Base-by-base conservation (phyloP, 2,888 invertebrate genomes). In the Mellilla xanthometata region DNA sequence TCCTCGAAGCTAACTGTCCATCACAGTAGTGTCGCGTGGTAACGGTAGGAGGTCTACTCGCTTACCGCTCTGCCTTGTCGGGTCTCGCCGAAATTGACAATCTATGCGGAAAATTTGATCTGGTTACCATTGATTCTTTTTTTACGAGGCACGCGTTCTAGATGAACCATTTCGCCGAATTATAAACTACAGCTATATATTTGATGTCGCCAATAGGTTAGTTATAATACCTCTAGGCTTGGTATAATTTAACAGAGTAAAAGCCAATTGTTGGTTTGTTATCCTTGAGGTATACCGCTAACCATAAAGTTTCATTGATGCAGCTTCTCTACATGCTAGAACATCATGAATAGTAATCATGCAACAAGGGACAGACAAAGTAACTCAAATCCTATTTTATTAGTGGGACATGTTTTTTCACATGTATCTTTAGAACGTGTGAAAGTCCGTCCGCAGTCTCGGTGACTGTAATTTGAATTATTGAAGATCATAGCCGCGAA, bases 51-150 rank as follows among this genome's bases (percentile, higher is more conserved):
- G 15, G n/a, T 30, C 29, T 27, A 27, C 31, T 36, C 31, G 32
- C 13, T 29, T 43, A 36, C 33, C 47, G 47, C 38, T 48, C 26
- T 24, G 27, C 9, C 23, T 40, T 11, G 36, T 15, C 32, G 23
- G 10, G 40, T 52, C 43, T 46, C 36, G 43, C 40, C 43, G 49
- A 41, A 45, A 50, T 50, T 28, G 53, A 22, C 51, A 48, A 44
- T 51, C 43, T 52, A 49, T 52, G 52, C 54, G 46, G 52, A 52
- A 54, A 49, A 54, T 47, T 50, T 39, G 56, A 52, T 56, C 49
- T 44, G 50, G 44, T 52, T 49, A 47, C 43, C 53, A 48, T 33
- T 38, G 41, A 36, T 33, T 49, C 51, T 23, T 23, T 24, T 54
- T 50, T 46, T 47, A 46, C 39, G 31, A 54, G 41, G 42, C 49